Evolutionary conservation across 2,797 vertebrate genomes (phyloP).

Genomic region (Acanthurus lineatus): DNA sequence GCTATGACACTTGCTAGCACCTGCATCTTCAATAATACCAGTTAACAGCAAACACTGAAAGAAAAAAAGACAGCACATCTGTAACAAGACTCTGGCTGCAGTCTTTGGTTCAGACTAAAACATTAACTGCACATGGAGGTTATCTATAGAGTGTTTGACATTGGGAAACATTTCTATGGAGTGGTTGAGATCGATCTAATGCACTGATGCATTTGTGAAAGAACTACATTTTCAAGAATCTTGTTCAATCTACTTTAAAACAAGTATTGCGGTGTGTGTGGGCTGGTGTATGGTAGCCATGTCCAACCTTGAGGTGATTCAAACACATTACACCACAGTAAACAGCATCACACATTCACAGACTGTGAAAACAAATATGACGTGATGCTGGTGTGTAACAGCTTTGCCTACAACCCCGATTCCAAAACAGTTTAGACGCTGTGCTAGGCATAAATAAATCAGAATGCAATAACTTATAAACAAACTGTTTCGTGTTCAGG

Average conservation of each 20-base stretch:
- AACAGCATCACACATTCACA: constrained; percentile 12
- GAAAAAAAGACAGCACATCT: constrained; percentile 35
- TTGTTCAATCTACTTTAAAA: neutral
- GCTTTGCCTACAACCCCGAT: constrained; percentile 6
- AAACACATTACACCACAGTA: constrained; percentile 33
- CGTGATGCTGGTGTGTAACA: constrained; percentile 34
- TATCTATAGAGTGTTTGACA: neutral
- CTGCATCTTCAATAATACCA: constrained; percentile 43
- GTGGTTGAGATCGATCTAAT: constrained; percentile 35
- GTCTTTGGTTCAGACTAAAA: constrained; percentile 64
- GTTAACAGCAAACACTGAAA: constrained; percentile 42
- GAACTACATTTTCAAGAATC: constrained; percentile 11
- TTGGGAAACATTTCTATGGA: constrained; percentile 19
- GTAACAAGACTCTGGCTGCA: constrained; percentile 30
- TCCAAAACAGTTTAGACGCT: no score
- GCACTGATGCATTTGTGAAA: constrained; percentile 20
- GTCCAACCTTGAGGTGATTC: constrained; percentile 32
- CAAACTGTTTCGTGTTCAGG: no score
- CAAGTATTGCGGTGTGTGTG: neutral
- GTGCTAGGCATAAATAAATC: no score
- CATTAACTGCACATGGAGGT: constrained; percentile 4
- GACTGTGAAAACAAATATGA: neutral
- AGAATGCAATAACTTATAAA: no score
- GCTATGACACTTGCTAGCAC: constrained; percentile 46
- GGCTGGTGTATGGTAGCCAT: constrained; percentile 5